Percentiles rank a stretch among this genome's conserved stretches.
Evolutionary conservation across 2,113 vertebrate genomes (phyloP).

Genomic region (Rhinogobius similis): DNA sequence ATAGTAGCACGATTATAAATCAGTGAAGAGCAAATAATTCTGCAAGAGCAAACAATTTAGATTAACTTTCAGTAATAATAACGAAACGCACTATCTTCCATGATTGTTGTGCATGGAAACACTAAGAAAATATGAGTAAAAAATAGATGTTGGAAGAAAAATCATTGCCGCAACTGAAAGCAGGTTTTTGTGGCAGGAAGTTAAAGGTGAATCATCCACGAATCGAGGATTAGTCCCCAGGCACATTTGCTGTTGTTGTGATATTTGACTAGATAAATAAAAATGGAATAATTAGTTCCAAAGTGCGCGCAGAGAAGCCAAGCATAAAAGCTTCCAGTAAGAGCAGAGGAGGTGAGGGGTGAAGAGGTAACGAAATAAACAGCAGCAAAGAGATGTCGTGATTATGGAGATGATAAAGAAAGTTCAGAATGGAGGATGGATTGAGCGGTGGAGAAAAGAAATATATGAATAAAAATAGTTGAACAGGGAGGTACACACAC

Average conservation of each 20-base stretch:
- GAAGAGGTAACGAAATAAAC: neutral
- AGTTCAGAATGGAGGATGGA: slow-evolving; percentile 14
- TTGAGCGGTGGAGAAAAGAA: neutral
- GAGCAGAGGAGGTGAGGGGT: neutral
- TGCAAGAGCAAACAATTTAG: no score
- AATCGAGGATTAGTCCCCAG: neutral
- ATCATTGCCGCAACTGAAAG: neutral
- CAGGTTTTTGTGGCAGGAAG: neutral
- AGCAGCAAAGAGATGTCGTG: neutral
- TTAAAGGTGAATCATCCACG: neutral
- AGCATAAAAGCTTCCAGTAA: slow-evolving; percentile 7
- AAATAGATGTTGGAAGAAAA: neutral
- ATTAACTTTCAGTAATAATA: no score
- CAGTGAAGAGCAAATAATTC: no score
- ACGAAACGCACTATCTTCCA: no score
- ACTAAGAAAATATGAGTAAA: neutral
- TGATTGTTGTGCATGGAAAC: neutral
- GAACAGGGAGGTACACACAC: no score
- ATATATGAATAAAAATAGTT: neutral
- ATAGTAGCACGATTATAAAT: no score
- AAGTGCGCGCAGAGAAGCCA: neutral
- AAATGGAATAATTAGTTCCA: slow-evolving; percentile 7
- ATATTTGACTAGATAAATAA: slow-evolving; percentile 11
- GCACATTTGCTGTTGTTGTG: neutral
- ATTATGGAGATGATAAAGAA: slow-evolving; percentile 6